Evolutionary conservation across 2,797 vertebrate genomes (phyloP), one percentile per base, ranked within the genome.

Genomic region (Rhinophrynus dorsalis): DNA sequence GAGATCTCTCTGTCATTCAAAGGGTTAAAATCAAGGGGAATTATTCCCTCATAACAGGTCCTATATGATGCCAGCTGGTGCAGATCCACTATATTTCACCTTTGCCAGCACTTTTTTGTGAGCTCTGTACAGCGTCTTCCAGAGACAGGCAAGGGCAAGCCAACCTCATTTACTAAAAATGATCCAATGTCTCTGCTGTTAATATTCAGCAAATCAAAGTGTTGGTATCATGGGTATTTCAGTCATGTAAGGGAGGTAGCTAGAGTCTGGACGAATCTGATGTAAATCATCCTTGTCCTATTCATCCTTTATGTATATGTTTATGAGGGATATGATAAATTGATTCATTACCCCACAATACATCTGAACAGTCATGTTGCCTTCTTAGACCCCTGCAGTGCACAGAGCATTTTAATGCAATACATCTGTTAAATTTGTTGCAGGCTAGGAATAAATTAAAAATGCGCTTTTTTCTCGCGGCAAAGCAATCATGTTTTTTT

Each of bases 261-360:
- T 38, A 60, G 72, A 45, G 20, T 18, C 74, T 71, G 2, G 2
- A 45, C 48, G 56, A 60, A 21, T 67, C 78, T 75, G 51, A 66
- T 52, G 30, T 2, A 2, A 66, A 61, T 72, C 60, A 76, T 18
- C 45, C 72, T 23, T 60, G 66, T 65, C 40, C 71, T 71, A 35
- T 71, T 71, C 48, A 67, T 75, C 57, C 66, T 65, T 67, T 62
- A 71, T 71, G 68, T 67, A 67, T 56, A 71, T 75, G 42, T 50
- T 67, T 75, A 72, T 40, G 63, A 67, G 52, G 63, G 29, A 71
- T 55, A 67, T 71, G 57, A 57, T 67, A 50, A 60, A 70, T 67
- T 63, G 55, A 70, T 67, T 66, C 62, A 73, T 73, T 73, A 73
- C 60, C 70, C 58, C 44, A 66, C 69, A 65, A 73, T 66, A 73